Evolutionary conservation across 2,113 vertebrate species (phyloP), one percentile per base, ranked within the genome.

Genomic region (Garra rufa): DNA sequence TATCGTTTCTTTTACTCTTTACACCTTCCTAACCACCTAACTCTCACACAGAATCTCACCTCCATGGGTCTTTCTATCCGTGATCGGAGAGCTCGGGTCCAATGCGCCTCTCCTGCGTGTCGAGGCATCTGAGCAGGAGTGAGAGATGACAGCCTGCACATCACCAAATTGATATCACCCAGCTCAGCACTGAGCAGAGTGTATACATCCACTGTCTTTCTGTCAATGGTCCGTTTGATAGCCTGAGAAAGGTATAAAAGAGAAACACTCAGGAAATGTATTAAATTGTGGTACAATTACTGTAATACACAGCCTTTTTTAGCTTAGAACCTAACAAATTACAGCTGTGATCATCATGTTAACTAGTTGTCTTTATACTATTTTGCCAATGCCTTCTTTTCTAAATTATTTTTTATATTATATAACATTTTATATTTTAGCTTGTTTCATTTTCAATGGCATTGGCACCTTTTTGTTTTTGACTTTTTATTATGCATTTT

Each of bases 181-280:
- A 96, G 83, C 41, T 96, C 95, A 0, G 87, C 90, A 52, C 88
- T 91, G 82, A 96, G 95, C 17, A 96, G 81, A 85, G 84, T 89
- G 67, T 94, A 95, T n/a, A 97, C 91, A 17, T 95, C 93, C 30
- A 95, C 94, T 0, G 89, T 89, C 86, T 95, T 96, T 86, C 94
- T 94, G 46, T 96, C 95, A 1, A 92, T 93, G 1, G 93, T 94
- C 17, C 88, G 86, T 77, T 90, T 96, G 84, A 97, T 95, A 48
- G 93, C 91, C 96, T 97, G 81, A n/a, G 26, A 61, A 13, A 19
- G 5, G 44, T 84, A 26, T 52, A 52, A 76, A 17, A 75, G 30
- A 67, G 43, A 52, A 69, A 69, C 34, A 21, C 34, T 69, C 65
- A 38, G 61, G 28, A 30, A 84, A 24, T 71, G 19, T 65, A 7